Conservation (phyloP, 2,797 vertebrate genomes). For the Australoheros facetus region DNA sequence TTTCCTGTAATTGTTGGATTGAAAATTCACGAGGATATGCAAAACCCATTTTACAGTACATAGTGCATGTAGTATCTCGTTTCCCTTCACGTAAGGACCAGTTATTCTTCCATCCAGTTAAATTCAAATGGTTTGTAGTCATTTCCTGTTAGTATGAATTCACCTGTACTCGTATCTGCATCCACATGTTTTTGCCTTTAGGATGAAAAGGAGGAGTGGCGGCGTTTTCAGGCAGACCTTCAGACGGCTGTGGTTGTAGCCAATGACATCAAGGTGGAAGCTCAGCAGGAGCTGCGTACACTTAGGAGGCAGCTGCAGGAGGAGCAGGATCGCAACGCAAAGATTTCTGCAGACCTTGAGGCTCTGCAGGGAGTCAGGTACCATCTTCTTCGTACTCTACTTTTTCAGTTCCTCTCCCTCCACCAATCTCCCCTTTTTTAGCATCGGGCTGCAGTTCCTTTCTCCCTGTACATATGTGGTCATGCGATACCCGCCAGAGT, state of each 20-base stretch:
- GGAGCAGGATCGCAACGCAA: slow-evolving; percentile 89
- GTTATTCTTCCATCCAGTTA: not conserved
- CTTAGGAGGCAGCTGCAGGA: slow-evolving; percentile 91
- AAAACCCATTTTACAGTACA: not conserved
- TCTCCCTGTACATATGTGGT: slow-evolving; percentile 55
- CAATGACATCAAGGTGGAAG: slow-evolving; percentile 97
- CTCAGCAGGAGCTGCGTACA: slow-evolving; percentile 92
- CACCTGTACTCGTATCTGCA: not conserved
- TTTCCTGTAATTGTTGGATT: not conserved
- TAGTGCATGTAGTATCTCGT: not conserved
- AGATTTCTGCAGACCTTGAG: slow-evolving; percentile 89
- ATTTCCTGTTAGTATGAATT: not conserved
- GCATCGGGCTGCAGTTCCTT: slow-evolving; percentile 62
- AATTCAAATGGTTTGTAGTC: not conserved
- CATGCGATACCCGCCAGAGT: slow-evolving; percentile 59
- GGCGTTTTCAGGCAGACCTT: slow-evolving; percentile 96
- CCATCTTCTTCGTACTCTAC: slow-evolving; percentile 22
- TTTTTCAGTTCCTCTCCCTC: slow-evolving; percentile 5
- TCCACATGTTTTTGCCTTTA: slow-evolving; percentile 59
- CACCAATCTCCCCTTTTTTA: slow-evolving; percentile 34
- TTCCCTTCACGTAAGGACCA: not conserved
- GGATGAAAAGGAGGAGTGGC: slow-evolving; percentile 97
- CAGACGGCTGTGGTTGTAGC: slow-evolving; percentile 98
- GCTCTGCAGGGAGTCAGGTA: slow-evolving; percentile 87
- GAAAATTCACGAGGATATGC: not conserved